phyloP scores from a whole-genome alignment of 2,888 invertebrate species.

The Ectobius pallidus region DNA sequence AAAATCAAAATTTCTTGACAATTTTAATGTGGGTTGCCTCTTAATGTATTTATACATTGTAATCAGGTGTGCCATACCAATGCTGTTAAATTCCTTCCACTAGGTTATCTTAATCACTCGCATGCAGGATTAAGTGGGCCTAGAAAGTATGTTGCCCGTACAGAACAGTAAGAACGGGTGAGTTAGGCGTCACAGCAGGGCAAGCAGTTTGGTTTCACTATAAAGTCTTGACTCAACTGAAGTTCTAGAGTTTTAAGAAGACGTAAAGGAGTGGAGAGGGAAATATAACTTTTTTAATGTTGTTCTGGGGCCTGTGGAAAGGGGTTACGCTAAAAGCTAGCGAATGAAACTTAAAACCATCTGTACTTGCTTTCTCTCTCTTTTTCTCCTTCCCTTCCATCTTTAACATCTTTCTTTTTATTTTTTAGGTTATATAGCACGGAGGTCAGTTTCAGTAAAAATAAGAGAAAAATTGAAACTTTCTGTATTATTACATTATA shows the following conservation, averaged over 20 bases:
- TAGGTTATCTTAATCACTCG: no score
- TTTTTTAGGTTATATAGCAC: neutral
- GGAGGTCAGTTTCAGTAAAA: neutral
- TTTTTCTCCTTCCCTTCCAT: neutral
- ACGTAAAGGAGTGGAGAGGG: neutral
- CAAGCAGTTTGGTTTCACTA: neutral
- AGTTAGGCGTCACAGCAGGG: neutral
- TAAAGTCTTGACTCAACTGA: neutral
- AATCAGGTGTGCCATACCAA: no score
- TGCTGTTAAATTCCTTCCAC: no score
- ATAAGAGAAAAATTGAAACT: neutral
- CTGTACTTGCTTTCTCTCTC: neutral
- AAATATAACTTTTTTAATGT: neutral
- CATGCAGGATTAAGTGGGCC: no score
- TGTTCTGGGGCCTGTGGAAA: neutral
- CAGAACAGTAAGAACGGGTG: neutral
- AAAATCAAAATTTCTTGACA: no score
- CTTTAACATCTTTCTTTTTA: no score
- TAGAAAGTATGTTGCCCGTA: no score
- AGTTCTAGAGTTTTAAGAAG: neutral
- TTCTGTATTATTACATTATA: slow-evolving; percentile 1
- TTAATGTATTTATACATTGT: no score
- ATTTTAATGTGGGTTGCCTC: no score
- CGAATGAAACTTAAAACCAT: neutral
- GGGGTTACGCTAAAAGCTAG: neutral